Conservation (phyloP, 2,113 vertebrate species). For the Myrmecophaga tridactyla region DNA sequence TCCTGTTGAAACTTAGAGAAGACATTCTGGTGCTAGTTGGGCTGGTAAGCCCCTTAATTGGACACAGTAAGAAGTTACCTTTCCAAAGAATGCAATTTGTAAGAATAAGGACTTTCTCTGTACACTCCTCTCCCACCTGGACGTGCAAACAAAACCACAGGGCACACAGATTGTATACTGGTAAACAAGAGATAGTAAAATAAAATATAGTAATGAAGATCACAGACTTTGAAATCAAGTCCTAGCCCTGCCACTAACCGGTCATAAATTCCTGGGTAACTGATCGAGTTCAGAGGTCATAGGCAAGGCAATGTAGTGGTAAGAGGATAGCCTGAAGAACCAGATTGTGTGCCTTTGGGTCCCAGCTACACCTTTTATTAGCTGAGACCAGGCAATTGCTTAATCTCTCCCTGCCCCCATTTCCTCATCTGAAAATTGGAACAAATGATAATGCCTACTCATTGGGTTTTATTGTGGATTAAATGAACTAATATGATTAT, state of each 20-base stretch:
- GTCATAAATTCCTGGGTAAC: background rate
- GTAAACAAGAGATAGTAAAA: background rate
- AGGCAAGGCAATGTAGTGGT: background rate
- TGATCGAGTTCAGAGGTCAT: background rate
- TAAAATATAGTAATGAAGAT: background rate
- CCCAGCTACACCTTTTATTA: background rate
- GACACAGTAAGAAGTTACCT: background rate
- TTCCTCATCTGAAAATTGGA: background rate
- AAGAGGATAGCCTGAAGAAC: background rate
- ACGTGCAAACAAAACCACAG: background rate
- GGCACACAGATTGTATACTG: background rate
- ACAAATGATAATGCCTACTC: background rate
- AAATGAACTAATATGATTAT: background rate
- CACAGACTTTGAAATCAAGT: background rate
- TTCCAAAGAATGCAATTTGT: background rate
- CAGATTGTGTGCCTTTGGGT: background rate
- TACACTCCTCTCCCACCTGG: background rate
- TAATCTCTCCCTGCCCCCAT: background rate
- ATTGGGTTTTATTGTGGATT: background rate
- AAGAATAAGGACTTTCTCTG: background rate
- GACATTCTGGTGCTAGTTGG: background rate
- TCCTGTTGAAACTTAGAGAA: background rate
- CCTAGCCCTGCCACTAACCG: background rate
- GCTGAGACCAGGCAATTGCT: background rate
- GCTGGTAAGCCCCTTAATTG: background rate